phyloP scores from a whole-genome alignment of 2,888 invertebrate genomes.

The Periphyllus acericola region DNA sequence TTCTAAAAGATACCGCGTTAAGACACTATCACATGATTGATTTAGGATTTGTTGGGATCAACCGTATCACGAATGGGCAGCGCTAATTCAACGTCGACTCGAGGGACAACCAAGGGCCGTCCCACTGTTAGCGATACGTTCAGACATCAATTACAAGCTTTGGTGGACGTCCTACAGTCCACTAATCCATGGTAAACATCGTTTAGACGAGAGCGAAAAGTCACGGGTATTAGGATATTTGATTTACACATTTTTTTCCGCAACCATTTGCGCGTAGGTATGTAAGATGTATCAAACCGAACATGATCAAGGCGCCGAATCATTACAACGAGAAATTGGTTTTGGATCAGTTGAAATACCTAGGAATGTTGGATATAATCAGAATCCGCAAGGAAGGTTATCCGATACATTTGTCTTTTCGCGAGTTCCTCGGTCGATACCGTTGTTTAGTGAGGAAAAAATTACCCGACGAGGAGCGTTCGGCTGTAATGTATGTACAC shows the following conservation, averaged over 20 bases:
- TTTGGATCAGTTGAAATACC: slow-evolving; percentile 86
- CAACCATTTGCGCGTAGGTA: slow-evolving; percentile 71
- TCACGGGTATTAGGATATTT: background rate
- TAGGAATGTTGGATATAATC: slow-evolving; percentile 94
- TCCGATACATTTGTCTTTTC: slow-evolving; percentile 84
- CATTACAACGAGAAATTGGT: slow-evolving; percentile 84
- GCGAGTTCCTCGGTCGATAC: slow-evolving; percentile 81
- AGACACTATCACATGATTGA: background rate
- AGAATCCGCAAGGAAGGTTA: slow-evolving; percentile 89
- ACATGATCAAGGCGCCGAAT: slow-evolving; percentile 83
- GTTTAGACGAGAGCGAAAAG: background rate
- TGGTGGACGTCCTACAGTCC: slow-evolving; percentile 88
- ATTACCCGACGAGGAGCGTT: slow-evolving; percentile 68
- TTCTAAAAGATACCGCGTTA: background rate
- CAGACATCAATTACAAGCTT: slow-evolving; percentile 84
- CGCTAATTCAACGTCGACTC: slow-evolving; percentile 72
- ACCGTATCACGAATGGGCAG: slow-evolving; percentile 68
- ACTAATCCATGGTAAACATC: slow-evolving; percentile 83
- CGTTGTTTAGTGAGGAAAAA: slow-evolving; percentile 74
- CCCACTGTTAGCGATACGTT: slow-evolving; percentile 92
- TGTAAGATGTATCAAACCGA: slow-evolving; percentile 92
- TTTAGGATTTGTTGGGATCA: slow-evolving; percentile 70
- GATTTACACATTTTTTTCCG: background rate
- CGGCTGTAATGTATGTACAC: slow-evolving; percentile 67
- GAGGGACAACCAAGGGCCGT: slow-evolving; percentile 88